These are phyloP conservation scores for Empidonax traillii DNA, from an alignment of 2,113 vertebrate genomes.

Conservation along the genomic window DNA sequence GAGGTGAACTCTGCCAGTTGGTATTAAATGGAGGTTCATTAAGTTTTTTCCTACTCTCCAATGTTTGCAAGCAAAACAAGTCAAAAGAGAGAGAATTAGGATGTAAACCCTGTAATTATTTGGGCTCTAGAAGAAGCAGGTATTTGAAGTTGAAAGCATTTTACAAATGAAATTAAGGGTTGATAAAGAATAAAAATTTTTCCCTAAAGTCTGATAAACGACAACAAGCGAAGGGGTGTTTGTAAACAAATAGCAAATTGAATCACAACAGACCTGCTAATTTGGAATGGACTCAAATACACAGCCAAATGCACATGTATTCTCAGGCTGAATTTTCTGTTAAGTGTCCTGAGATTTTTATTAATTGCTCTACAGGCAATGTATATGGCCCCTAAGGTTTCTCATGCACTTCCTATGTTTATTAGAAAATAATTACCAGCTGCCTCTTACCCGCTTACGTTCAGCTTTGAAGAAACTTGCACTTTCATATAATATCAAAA, in stretches of 20 bases:
- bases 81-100: neutral
- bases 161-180: neutral
- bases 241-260: neutral
- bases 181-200: neutral
- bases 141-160: neutral
- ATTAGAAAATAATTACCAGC: conserved; percentile 56
- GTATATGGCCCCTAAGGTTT: neutral
- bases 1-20: neutral
- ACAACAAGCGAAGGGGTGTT: neutral
- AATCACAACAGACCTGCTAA: neutral
- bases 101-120: neutral
- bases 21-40: neutral
- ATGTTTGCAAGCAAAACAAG: neutral
- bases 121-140: neutral
- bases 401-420: conserved; percentile 35
- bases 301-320: neutral
- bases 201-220: neutral
- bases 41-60: neutral
- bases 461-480: conserved; percentile 39
- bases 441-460: neutral
- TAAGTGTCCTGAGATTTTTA: conserved; percentile 22
- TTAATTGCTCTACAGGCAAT: conserved; percentile 7
- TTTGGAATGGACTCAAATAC: neutral
- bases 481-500: conserved; percentile 42
- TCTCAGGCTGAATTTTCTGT: neutral